Conservation (phyloP, 1,140 invertebrate genomes). For the Pseudomyrmex gracilis region DNA sequence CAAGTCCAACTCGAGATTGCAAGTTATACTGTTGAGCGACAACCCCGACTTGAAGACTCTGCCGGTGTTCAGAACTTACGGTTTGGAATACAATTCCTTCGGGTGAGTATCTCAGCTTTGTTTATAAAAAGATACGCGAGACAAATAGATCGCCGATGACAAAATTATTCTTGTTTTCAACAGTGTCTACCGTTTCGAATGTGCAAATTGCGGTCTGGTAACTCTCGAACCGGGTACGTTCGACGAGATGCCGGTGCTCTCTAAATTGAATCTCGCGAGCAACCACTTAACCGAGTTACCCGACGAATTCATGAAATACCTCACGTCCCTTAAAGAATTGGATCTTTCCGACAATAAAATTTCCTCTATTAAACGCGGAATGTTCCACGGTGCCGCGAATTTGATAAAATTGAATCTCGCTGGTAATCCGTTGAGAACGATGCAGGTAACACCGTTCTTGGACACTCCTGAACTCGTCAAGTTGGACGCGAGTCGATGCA, state of each 20-base stretch:
- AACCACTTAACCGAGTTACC: slow-evolving; percentile 84
- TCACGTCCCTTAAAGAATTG: slow-evolving; percentile 87
- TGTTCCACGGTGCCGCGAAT: slow-evolving; percentile 86
- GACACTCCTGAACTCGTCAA: slow-evolving; percentile 85
- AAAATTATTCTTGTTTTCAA: slow-evolving; percentile 75
- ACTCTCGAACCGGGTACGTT: slow-evolving; percentile 88
- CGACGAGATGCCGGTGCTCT: slow-evolving; percentile 88
- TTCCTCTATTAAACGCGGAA: slow-evolving; percentile 85
- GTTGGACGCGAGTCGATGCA: slow-evolving; percentile 89
- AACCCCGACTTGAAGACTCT: slow-evolving; percentile 88
- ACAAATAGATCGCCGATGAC: neutral
- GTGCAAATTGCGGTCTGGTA: slow-evolving; percentile 89
- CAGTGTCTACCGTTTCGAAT: slow-evolving; percentile 89
- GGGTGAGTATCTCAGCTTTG: slow-evolving; percentile 68
- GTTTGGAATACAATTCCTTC: slow-evolving; percentile 76
- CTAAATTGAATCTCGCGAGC: slow-evolving; percentile 87
- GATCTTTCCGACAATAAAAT: slow-evolving; percentile 90
- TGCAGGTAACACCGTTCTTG: slow-evolving; percentile 89
- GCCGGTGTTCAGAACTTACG: slow-evolving; percentile 83
- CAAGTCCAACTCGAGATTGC: slow-evolving; percentile 88
- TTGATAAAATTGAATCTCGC: slow-evolving; percentile 89
- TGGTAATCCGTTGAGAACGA: slow-evolving; percentile 88
- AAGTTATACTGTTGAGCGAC: slow-evolving; percentile 88
- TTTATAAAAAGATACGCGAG: slow-evolving; percentile 13
- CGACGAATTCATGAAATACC: slow-evolving; percentile 83